Evolutionary conservation across 2,888 invertebrate genomes (phyloP).

Genomic region (Portevinia maculata): DNA sequence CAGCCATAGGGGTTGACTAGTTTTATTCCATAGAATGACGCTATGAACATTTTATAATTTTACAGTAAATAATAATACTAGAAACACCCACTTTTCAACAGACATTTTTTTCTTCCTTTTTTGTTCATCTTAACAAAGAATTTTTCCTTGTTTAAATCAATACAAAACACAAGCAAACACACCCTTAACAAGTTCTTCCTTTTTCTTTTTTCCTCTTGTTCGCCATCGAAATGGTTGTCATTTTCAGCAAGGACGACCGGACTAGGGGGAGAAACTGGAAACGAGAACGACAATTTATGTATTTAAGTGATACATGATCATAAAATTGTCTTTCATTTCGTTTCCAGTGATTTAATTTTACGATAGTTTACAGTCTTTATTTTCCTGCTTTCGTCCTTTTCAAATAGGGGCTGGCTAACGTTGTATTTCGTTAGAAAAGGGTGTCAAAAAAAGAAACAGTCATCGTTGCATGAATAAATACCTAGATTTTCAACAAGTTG

Average conservation of each 20-base stretch:
- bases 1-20: no score
- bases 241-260: neutral
- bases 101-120: no score
- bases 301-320: conserved; percentile 66
- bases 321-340: conserved; percentile 62
- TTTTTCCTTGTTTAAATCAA: conserved; percentile 18
- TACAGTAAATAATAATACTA: neutral
- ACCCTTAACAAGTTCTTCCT: neutral
- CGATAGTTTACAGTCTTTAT: conserved; percentile 52
- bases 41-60: no score
- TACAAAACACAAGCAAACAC: neutral
- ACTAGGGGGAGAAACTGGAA: conserved; percentile 10
- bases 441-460: neutral
- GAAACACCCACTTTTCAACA: neutral
- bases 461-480: neutral
- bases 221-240: neutral
- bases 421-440: conserved; percentile 1
- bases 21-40: no score
- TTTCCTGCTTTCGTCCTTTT: conserved; percentile 4
- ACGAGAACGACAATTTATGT: conserved; percentile 58
- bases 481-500: conserved; percentile 54
- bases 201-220: conserved; percentile 17
- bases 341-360: conserved; percentile 64
- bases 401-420: conserved; percentile 4
- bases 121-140: no score